phyloP scores from a whole-genome alignment of 2,888 invertebrate genomes.

The Athetis lepigone region DNA sequence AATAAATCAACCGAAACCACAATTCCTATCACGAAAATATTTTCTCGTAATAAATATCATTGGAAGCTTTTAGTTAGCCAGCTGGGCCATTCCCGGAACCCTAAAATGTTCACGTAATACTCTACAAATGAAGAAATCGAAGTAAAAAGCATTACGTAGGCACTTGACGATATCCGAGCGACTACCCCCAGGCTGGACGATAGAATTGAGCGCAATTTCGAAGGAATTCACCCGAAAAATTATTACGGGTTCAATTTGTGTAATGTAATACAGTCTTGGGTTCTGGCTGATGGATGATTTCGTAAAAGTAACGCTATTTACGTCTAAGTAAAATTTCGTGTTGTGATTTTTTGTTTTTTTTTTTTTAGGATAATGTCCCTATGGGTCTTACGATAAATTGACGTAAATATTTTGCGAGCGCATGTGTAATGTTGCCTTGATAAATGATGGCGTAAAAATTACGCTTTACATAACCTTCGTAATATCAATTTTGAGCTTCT shows the following conservation, averaged over 20 bases:
- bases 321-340: constrained; percentile 52
- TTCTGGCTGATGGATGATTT: constrained; percentile 59
- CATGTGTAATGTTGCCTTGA: constrained; percentile 11
- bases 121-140: constrained; percentile 61
- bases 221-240: constrained; percentile 53
- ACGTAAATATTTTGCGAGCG: constrained; percentile 16
- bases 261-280: constrained; percentile 59
- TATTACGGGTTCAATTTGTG: constrained; percentile 64
- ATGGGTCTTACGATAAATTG: constrained; percentile 34
- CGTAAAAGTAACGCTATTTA: constrained; percentile 51
- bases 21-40: constrained; percentile 50
- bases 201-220: constrained; percentile 47
- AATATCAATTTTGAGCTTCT: constrained; percentile 31
- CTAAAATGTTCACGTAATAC: constrained; percentile 52
- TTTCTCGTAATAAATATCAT: constrained; percentile 54
- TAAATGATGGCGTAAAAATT: constrained; percentile 27
- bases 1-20: constrained; percentile 54
- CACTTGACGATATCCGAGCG: constrained; percentile 58
- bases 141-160: constrained; percentile 51
- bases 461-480: constrained; percentile 6
- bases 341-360: constrained; percentile 43
- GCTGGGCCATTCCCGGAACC: constrained; percentile 34
- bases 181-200: constrained; percentile 48
- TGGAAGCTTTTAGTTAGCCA: constrained; percentile 31
- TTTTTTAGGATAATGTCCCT: constrained; percentile 22